Percentiles rank a stretch among this genome's conserved stretches.
Conservation (phyloP, 2,113 vertebrate genomes). For the Elgaria multicarinata region DNA sequence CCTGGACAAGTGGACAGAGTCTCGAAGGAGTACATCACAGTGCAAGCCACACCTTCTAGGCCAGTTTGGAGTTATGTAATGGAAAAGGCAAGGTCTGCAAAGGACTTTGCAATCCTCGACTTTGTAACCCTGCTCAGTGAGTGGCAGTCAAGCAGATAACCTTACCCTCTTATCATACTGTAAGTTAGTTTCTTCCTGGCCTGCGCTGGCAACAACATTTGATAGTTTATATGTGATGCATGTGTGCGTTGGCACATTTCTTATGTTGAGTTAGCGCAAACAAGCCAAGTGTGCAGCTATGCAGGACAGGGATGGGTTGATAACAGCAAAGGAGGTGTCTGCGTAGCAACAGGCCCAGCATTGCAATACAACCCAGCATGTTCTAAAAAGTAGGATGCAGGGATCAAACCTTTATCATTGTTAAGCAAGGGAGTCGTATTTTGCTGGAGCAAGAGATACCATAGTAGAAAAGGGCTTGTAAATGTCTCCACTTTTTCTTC, state of each 20-base stretch:
- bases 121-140: constrained; percentile 42
- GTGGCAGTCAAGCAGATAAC: constrained; percentile 66
- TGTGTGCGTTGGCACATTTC: not conserved
- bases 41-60: not conserved
- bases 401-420: not conserved
- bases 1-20: not conserved
- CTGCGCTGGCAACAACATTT: constrained; percentile 3
- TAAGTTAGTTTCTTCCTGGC: constrained; percentile 53
- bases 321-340: not conserved
- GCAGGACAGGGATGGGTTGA: not conserved
- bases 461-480: not conserved
- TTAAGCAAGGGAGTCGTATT: not conserved
- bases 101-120: constrained; percentile 59
- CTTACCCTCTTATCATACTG: constrained; percentile 42
- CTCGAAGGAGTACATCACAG: not conserved
- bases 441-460: not conserved
- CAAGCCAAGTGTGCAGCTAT: not conserved
- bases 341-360: not conserved
- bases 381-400: not conserved
- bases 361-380: not conserved
- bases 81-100: constrained; percentile 59
- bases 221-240: not conserved
- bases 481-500: not conserved
- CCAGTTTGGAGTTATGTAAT: constrained; percentile 26
- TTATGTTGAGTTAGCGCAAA: not conserved